These are phyloP conservation scores for Epirrita christyi DNA, from an alignment of 2,888 invertebrate genomes.

Conservation along the genomic window DNA sequence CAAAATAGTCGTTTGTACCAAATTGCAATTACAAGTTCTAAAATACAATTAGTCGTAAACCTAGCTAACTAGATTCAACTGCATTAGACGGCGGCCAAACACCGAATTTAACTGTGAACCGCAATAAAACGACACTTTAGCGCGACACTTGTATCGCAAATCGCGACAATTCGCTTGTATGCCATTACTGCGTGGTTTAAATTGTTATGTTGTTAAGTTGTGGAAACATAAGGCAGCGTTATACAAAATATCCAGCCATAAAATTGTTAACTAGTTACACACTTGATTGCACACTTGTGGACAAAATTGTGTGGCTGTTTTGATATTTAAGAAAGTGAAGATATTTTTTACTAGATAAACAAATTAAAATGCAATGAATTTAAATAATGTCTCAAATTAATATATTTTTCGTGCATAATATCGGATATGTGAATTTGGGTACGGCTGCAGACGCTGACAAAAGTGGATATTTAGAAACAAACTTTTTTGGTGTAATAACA, in stretches of 20 bases:
- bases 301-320: too few species aligned
- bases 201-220: conserved; percentile 28
- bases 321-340: too few species aligned
- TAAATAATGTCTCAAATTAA: too few species aligned
- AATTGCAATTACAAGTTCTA: conserved; percentile 4
- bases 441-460: too few species aligned
- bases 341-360: too few species aligned
- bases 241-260: neutral
- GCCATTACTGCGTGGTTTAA: conserved; percentile 24
- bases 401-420: too few species aligned
- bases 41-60: neutral
- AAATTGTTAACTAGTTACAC: too few species aligned
- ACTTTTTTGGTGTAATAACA: too few species aligned
- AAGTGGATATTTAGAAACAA: too few species aligned
- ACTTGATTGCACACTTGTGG: too few species aligned
- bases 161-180: conserved; percentile 44
- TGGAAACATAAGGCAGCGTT: conserved; percentile 23
- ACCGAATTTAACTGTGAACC: conserved; percentile 42
- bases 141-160: conserved; percentile 49
- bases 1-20: neutral
- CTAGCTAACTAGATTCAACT: conserved; percentile 21
- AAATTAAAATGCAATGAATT: too few species aligned
- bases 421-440: too few species aligned
- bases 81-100: conserved; percentile 38
- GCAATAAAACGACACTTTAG: conserved; percentile 48